These are phyloP conservation scores for Cyrtorhinus lividipennis DNA, from an alignment of 1,140 invertebrate species.

Conservation along the genomic window DNA sequence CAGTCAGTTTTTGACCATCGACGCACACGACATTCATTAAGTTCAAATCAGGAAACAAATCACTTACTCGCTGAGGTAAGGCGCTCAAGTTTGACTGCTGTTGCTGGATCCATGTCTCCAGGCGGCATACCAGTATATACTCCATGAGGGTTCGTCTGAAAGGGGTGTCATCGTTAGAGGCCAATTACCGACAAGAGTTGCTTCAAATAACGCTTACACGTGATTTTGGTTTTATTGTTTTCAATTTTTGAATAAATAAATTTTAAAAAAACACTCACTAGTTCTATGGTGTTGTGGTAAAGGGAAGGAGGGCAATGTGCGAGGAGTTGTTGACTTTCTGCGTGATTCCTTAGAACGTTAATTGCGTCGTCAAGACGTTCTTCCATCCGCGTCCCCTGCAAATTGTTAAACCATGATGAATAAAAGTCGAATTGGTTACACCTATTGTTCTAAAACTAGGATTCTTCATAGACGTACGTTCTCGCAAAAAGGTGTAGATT, in stretches of 20 bases:
- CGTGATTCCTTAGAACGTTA: conserved; percentile 84
- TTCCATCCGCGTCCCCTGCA: conserved; percentile 78
- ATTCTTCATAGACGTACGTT: no score
- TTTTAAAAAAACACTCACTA: conserved; percentile 24
- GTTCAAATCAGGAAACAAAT: no score
- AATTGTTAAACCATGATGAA: conserved; percentile 31
- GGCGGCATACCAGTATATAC: conserved; percentile 34
- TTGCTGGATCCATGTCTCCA: conserved; percentile 37
- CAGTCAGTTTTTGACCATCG: no score
- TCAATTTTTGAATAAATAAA: no score
- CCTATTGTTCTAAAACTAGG: no score
- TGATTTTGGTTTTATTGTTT: no score
- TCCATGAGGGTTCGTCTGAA: conserved; percentile 35
- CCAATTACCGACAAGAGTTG: no score
- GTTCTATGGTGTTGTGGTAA: conserved; percentile 21
- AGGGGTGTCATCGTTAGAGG: no score
- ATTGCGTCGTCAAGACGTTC: conserved; percentile 88
- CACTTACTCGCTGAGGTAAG: conserved; percentile 31
- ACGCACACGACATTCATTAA: no score
- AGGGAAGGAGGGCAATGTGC: conserved; percentile 19
- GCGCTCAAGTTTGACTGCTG: conserved; percentile 41
- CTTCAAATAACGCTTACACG: no score
- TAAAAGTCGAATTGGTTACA: no score
- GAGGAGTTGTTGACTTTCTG: conserved; percentile 39
- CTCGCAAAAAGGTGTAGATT: no score